Conservation (phyloP, 2,797 vertebrate genomes). For the Propithecus perrieri region DNA sequence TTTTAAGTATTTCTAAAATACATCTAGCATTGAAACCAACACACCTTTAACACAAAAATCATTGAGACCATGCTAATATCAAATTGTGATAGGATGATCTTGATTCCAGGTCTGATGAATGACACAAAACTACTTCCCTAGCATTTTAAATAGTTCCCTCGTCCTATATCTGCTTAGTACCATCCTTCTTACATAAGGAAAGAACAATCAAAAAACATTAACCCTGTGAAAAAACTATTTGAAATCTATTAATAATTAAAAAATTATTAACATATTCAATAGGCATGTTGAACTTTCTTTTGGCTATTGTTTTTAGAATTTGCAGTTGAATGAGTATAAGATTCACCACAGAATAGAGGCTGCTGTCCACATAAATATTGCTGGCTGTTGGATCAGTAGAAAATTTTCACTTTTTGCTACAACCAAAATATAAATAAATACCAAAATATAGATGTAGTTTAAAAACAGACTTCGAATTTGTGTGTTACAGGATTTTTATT, state of each 20-base stretch:
- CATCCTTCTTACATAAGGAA: not conserved
- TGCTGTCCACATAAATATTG: not conserved
- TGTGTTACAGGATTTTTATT: conserved; percentile 1
- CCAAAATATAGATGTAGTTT: not conserved
- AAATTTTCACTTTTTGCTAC: not conserved
- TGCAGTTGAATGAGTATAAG: not conserved
- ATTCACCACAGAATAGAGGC: not conserved
- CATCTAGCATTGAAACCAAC: not conserved
- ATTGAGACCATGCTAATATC: not conserved
- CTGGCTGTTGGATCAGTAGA: not conserved
- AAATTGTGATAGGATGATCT: not conserved
- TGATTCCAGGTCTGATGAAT: not conserved
- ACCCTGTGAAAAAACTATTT: not conserved
- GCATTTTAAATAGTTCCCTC: not conserved
- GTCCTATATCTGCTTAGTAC: too few species aligned
- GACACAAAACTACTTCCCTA: not conserved
- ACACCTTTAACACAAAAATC: not conserved
- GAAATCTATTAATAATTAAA: not conserved
- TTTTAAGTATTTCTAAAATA: not conserved
- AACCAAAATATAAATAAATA: not conserved
- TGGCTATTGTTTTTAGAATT: not conserved
- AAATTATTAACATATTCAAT: not conserved
- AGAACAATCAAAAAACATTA: not conserved
- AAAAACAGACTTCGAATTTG: not conserved
- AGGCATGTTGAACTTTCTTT: not conserved